Evolutionary conservation across 1,140 invertebrate species (phyloP).

Genomic region (Chironomus tepperi): DNA sequence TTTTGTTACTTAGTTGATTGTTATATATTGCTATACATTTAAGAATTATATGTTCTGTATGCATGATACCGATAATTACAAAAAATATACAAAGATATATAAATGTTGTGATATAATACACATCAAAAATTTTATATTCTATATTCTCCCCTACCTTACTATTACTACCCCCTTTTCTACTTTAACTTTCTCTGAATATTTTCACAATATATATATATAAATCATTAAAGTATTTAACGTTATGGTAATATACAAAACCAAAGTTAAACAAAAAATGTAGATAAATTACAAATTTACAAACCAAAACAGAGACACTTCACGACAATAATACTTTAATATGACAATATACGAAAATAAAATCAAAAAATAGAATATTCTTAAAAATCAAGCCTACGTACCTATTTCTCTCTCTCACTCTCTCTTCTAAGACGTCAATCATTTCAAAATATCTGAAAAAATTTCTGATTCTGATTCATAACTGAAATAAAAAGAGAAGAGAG

Average conservation of each 20-base stretch:
- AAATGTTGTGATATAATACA: not conserved
- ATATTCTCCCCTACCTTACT: not conserved
- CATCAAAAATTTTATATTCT: not conserved
- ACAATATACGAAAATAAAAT: too few species aligned
- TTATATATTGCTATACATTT: constrained; percentile 6
- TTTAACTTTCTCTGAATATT: not conserved
- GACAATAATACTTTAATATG: not conserved
- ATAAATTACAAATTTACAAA: not conserved
- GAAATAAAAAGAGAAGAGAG: not conserved
- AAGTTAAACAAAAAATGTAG: constrained; percentile 1
- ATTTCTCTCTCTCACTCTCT: not conserved
- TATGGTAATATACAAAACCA: not conserved
- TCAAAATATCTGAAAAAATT: not conserved
- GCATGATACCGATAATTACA: not conserved
- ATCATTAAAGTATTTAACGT: too few species aligned
- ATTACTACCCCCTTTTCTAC: not conserved
- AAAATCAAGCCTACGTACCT: too few species aligned
- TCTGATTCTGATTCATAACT: not conserved
- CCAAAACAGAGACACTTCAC: not conserved
- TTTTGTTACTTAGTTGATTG: not conserved
- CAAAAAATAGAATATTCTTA: too few species aligned
- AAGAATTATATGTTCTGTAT: not conserved
- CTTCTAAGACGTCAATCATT: not conserved
- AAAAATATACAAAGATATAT: not conserved
- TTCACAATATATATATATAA: not conserved